Evolutionary conservation across 2,888 invertebrate genomes (phyloP).

Genomic region (Gibbula magus): DNA sequence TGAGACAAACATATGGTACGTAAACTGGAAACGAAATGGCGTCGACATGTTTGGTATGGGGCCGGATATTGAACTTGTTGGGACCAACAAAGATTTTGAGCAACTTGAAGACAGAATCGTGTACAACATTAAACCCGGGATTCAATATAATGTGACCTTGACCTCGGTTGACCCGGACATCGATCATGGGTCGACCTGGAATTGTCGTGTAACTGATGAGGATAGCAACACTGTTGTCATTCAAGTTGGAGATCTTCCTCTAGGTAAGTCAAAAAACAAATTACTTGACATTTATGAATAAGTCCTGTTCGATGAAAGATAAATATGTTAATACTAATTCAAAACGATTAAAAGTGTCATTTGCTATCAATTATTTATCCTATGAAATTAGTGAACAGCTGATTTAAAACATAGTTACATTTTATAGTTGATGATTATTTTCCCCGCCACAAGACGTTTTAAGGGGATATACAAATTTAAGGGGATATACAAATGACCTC

Average conservation of each 20-base stretch:
- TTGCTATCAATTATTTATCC: no score
- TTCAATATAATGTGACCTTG: not conserved
- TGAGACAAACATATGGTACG: not conserved
- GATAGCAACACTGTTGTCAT: not conserved
- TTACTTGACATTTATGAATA: no score
- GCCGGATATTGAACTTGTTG: not conserved
- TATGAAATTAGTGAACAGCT: no score
- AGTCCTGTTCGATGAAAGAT: no score
- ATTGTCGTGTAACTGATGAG: not conserved
- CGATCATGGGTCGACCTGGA: not conserved
- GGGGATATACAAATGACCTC: no score
- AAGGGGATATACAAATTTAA: no score
- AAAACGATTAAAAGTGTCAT: no score
- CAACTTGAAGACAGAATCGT: not conserved
- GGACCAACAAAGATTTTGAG: not conserved
- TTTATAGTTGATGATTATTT: no score
- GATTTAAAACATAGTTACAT: no score
- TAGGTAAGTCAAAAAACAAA: not conserved
- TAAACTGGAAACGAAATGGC: not conserved
- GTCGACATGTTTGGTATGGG: not conserved
- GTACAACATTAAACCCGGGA: not conserved
- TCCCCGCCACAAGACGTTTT: no score
- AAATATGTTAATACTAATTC: no score
- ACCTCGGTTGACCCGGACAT: not conserved
- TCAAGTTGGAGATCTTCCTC: not conserved